Conservation (phyloP, 2,888 invertebrate genomes). For the Zeuzera pyrina region DNA sequence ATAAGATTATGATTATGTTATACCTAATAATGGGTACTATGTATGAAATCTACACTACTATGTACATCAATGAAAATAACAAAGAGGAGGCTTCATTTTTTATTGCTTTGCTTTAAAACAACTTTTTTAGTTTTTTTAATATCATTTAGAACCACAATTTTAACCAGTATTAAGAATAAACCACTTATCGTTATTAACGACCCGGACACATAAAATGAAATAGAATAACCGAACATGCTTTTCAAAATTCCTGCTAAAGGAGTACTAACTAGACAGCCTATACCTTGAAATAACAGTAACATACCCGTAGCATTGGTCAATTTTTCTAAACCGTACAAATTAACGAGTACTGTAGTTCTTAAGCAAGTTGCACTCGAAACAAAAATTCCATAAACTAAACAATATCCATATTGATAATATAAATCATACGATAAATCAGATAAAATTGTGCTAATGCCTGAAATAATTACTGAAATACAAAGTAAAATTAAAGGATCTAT, state of each 20-base stretch:
- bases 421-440: slow-evolving; percentile 40
- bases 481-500: slow-evolving; percentile 34
- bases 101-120: not conserved
- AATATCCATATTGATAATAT: slow-evolving; percentile 46
- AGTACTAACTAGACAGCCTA: slow-evolving; percentile 50
- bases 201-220: slow-evolving; percentile 47
- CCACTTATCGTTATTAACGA: slow-evolving; percentile 39
- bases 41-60: too few relatives aligned
- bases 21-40: too few relatives aligned
- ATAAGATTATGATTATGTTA: too few relatives aligned
- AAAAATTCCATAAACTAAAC: slow-evolving; percentile 44
- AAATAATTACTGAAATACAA: slow-evolving; percentile 20
- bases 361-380: slow-evolving; percentile 37
- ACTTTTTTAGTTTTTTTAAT: slow-evolving; percentile 11
- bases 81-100: not conserved
- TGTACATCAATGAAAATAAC: too few relatives aligned
- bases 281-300: slow-evolving; percentile 50
- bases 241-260: slow-evolving; percentile 45
- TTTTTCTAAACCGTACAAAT: slow-evolving; percentile 52
- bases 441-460: slow-evolving; percentile 36
- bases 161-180: slow-evolving; percentile 32
- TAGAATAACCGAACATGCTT: slow-evolving; percentile 33
- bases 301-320: slow-evolving; percentile 60
- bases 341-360: slow-evolving; percentile 45
- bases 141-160: slow-evolving; percentile 23